Evolutionary conservation across 1,140 invertebrate species (phyloP).

Genomic region (Anoplolepis gracilipes): DNA sequence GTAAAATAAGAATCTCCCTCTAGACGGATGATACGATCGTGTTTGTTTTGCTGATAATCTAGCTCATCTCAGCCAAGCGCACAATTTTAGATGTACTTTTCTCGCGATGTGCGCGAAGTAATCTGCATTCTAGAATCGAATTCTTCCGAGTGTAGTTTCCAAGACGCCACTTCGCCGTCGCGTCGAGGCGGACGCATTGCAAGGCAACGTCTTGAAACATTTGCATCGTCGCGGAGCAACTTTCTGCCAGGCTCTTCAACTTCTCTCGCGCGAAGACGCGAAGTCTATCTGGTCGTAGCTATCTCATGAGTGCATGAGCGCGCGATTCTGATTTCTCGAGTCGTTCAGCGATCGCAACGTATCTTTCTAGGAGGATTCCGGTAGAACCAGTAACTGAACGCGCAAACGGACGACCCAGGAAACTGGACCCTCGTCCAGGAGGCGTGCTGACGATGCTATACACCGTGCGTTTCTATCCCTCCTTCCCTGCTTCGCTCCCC

Average conservation of each 20-base stretch:
- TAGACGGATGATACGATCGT: neutral
- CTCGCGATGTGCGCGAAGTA: conserved; percentile 25
- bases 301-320: conserved; percentile 18
- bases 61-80: neutral
- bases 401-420: conserved; percentile 71
- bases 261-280: conserved; percentile 33
- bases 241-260: conserved; percentile 46
- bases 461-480: conserved; percentile 49
- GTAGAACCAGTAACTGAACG: conserved; percentile 75
- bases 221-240: conserved; percentile 56
- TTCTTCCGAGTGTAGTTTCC: conserved; percentile 56
- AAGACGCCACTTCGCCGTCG: conserved; percentile 35
- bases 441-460: conserved; percentile 54
- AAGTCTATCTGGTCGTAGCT: conserved; percentile 42
- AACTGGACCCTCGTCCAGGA: conserved; percentile 72
- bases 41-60: conserved; percentile 30
- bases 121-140: conserved; percentile 59
- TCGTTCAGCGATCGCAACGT: conserved; percentile 56
- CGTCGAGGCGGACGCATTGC: conserved; percentile 30
- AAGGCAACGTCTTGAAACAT: conserved; percentile 47
- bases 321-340: conserved; percentile 65
- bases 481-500: conserved; percentile 25
- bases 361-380: conserved; percentile 73
- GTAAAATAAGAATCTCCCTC: neutral
- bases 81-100: conserved; percentile 6